Conservation (phyloP, 92 coral and sea anemone species). For the Bergia puertoricense region DNA sequence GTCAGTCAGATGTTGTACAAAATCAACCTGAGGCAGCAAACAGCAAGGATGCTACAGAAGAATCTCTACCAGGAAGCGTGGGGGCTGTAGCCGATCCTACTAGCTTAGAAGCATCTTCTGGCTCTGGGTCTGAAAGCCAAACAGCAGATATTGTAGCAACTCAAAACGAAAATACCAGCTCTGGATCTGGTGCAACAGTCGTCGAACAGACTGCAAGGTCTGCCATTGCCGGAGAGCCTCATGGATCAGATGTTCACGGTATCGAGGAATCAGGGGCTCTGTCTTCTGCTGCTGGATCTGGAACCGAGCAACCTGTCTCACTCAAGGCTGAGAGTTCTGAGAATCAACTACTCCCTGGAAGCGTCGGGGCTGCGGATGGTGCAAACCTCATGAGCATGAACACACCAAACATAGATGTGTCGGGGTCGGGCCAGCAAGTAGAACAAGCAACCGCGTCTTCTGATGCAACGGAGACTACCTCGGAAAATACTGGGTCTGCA, state of each 20-base stretch:
- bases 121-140: constrained; percentile 11
- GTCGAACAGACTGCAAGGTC: constrained; percentile 21
- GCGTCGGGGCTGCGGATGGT: constrained; percentile 52
- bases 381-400: constrained; percentile 93
- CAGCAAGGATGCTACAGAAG: constrained; percentile 49
- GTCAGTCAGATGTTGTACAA: not conserved
- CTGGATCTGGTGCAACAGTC: constrained; percentile 24
- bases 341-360: constrained; percentile 40
- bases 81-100: constrained; percentile 68
- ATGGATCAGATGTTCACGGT: constrained; percentile 5
- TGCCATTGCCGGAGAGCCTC: constrained; percentile 19
- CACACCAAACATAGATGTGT: constrained; percentile 60
- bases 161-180: not conserved
- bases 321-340: constrained; percentile 25
- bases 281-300: constrained; percentile 20
- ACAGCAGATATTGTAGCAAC: not conserved
- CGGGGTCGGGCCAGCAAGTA: constrained; percentile 59
- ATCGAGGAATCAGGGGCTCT: constrained; percentile 11
- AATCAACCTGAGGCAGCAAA: not conserved
- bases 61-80: constrained; percentile 89
- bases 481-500: constrained; percentile 53
- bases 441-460: constrained; percentile 34
- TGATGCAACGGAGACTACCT: constrained; percentile 32
- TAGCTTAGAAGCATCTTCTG: constrained; percentile 38
- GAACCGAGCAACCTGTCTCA: constrained; percentile 11